Evolutionary conservation across 2,888 invertebrate species (phyloP), one percentile per base, ranked within the genome.

Genomic region (Drosophila macrospina): DNA sequence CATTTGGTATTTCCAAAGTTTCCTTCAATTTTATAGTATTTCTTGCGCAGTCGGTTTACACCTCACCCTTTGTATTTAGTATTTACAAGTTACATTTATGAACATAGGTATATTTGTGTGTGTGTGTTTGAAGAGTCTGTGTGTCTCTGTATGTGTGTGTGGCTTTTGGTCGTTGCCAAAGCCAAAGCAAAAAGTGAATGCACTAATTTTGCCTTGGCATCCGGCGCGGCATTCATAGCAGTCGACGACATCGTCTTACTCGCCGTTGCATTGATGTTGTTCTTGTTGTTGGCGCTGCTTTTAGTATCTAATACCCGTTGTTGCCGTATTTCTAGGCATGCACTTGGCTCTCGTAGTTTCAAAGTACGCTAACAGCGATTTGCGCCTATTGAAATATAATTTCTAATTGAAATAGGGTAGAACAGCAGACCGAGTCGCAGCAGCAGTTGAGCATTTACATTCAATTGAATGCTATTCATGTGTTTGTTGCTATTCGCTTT

Each of bases 181-280:
- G 80, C 77, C 79, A 68, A 71, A 77, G 77, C 86, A 69, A 89
- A 88, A 90, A 90, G 90, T 90, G 89, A 90, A 90, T 90, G 90
- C 89, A 90, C 90, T 88, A 87, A 88, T 89, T 87, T 90, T 81
- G 87, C 90, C 90, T 90, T 90, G 90, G 90, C 90, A 90, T 86
- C 90, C 84, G 89, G 74, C 85, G 74, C 73, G 75, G 82, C 84
- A 86, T 80, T 81, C 83, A 80, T 41, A 30, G 85, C 69, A 73
- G 73, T 66, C 74, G 62, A 67, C 69, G 73, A 73, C 66, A 73
- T 74, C 68, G 78, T 55, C 55, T 64, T 69, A 59, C 30, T 59
- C 41, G 51, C 47, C 47, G 39, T 41, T 60, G 16, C 41, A 39
- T 41, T 73, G 54, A 41, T 51, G 37, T 42, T 55, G 41, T 42